Percentiles rank a stretch among this genome's conserved stretches.
These are phyloP conservation scores for Diorhabda carinulata DNA, from an alignment of 1,140 invertebrate species.

Conservation along the genomic window DNA sequence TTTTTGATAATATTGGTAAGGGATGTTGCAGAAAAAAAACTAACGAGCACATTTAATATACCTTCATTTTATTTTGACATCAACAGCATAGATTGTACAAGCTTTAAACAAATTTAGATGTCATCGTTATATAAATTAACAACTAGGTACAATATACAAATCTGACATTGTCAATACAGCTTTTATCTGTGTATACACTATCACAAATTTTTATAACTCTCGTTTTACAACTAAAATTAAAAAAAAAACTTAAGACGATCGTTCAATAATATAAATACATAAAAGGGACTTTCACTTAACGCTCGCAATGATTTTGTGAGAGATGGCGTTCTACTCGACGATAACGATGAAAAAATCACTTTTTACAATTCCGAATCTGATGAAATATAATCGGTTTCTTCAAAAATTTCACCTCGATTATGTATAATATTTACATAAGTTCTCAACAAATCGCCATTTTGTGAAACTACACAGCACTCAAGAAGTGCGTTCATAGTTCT, in stretches of 20 bases:
- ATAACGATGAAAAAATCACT: too few species aligned
- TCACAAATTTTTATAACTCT: slow-evolving; percentile 33
- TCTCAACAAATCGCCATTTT: too few species aligned
- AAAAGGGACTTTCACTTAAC: too few species aligned
- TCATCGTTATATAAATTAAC: slow-evolving; percentile 42
- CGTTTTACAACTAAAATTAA: neutral
- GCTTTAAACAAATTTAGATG: slow-evolving; percentile 39
- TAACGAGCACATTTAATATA: slow-evolving; percentile 10
- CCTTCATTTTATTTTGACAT: slow-evolving; percentile 41
- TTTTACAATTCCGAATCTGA: too few species aligned
- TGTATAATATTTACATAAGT: too few species aligned
- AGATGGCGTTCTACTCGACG: too few species aligned
- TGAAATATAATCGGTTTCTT: too few species aligned
- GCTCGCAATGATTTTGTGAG: too few species aligned
- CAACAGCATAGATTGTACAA: slow-evolving; percentile 46
- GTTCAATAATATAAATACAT: slow-evolving; percentile 9
- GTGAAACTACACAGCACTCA: too few species aligned
- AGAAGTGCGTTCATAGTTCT: too few species aligned
- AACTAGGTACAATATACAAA: slow-evolving; percentile 41
- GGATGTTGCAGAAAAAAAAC: neutral
- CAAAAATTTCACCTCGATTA: too few species aligned
- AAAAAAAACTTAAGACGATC: neutral
- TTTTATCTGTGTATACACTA: slow-evolving; percentile 35
- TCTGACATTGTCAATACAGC: slow-evolving; percentile 47
- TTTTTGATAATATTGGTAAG: neutral